Base-by-base conservation (phyloP, 2,797 vertebrate genomes). In the Thalassophryne amazonica region DNA sequence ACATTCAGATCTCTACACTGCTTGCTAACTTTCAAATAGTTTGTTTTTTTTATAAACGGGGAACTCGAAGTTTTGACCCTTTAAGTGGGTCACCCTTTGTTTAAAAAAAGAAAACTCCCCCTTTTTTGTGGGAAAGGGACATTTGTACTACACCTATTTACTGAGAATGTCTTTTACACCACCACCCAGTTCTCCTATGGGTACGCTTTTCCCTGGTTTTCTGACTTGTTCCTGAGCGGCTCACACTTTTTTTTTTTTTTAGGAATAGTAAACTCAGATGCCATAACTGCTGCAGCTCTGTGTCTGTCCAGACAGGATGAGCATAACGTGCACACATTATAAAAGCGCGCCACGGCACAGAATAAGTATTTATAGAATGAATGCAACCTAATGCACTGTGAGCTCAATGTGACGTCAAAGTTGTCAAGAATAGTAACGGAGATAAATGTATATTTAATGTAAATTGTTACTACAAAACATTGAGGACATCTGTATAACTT, bases 371-470 rank as follows among this genome's bases (percentile, higher is more conserved):
- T 78, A 69, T 90, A 85, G 92, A 93, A 76, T 85, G 86, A 95
- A 90, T 90, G 92, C 91, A 94, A 95, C 95, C 94, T 93, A 92
- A 93, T 93, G 92, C 95, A 96, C 95, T 97, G 95, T 96, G 95
- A 97, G 93, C 93, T 94, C 92, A 92, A 93, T 90, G 92, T 96
- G 94, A 93, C 66, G 87, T 90, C 80, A 91, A 90, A 89, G 92
- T 93, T 89, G 93, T 94, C 88, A 91, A 93, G 88, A 91, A 84
- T 86, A 82, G 81, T 73, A 69, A 80, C 80, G 73, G 61, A 83
- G 63, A 31, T 68, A 79, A 78, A 84, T 86, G 88, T 84, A 77
- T 87, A 88, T 87, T 88, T 89, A 89, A 89, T 92, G 90, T 92
- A 90, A 90, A 92, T 89, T 90, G 84, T 89, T 87, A 86, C 48